Percentiles rank a stretch among this genome's conserved stretches.
Conservation (phyloP, 2,113 vertebrate species). For the Eretmochelys imbricata region DNA sequence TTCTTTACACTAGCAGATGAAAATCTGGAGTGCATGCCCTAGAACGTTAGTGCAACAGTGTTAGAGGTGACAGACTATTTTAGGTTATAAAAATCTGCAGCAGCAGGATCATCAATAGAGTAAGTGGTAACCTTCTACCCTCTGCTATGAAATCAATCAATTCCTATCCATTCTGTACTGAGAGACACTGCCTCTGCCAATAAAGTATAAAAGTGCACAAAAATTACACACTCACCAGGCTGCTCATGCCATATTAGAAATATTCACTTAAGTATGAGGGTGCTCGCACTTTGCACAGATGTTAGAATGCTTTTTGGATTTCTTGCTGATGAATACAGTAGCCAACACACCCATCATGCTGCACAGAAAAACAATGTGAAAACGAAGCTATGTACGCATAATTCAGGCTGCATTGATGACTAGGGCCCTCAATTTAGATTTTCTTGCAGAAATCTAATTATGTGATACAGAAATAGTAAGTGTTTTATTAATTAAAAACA, state of each 20-base stretch:
- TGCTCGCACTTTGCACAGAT: constrained; percentile 54
- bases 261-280: background rate
- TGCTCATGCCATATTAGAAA: background rate
- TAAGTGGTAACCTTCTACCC: background rate
- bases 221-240: background rate
- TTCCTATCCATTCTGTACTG: background rate
- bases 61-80: background rate
- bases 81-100: background rate
- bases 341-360: constrained; percentile 68
- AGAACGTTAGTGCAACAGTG: background rate
- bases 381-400: constrained; percentile 52
- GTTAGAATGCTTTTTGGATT: constrained; percentile 29
- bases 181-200: background rate
- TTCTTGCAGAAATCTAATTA: constrained; percentile 65
- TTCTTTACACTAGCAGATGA: background rate
- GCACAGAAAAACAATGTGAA: constrained; percentile 38
- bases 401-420: constrained; percentile 62
- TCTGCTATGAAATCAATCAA: background rate
- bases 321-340: constrained; percentile 64
- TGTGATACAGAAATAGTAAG: constrained; percentile 41
- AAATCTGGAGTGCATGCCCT: background rate
- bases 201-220: background rate
- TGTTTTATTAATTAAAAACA: background rate
- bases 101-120: background rate
- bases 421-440: constrained; percentile 30